Conservation (phyloP, 2,888 invertebrate species). For the Anoplius nigerrimus region DNA sequence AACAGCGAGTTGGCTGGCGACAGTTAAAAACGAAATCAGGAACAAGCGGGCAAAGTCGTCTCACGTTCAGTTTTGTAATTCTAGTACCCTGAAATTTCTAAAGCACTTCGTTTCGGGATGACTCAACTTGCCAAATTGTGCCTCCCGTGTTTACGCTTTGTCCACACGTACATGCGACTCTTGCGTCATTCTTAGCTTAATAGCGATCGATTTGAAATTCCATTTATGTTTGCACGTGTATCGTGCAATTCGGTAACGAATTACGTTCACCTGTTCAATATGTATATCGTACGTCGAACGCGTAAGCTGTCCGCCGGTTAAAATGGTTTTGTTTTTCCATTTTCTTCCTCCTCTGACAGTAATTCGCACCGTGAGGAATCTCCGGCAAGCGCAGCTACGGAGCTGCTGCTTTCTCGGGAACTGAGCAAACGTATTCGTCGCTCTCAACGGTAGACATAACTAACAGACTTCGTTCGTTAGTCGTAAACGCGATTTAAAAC, state of each 20-base stretch:
- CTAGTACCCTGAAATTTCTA: conserved; percentile 65
- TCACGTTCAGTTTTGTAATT: conserved; percentile 68
- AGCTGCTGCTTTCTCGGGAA: too few species aligned
- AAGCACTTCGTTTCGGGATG: conserved; percentile 48
- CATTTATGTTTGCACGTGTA: conserved; percentile 39
- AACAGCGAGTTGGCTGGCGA: too few species aligned
- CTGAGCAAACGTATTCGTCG: too few species aligned
- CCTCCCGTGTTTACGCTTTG: conserved; percentile 18
- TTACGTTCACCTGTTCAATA: not conserved
- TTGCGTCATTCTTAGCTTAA: conserved; percentile 55
- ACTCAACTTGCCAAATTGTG: conserved; percentile 40
- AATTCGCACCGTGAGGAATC: too few species aligned
- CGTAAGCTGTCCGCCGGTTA: too few species aligned
- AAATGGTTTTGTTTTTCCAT: too few species aligned
- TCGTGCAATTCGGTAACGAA: conserved; percentile 16
- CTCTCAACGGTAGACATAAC: too few species aligned
- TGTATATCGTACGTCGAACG: not conserved
- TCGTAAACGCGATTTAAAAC: too few species aligned
- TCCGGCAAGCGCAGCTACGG: too few species aligned
- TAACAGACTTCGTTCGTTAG: too few species aligned
- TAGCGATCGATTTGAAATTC: conserved; percentile 38
- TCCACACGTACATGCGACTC: conserved; percentile 24
- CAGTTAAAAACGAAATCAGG: conserved; percentile 48
- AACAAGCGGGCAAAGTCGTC: conserved; percentile 47
- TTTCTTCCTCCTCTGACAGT: too few species aligned